Evolutionary conservation across 2,888 invertebrate species (phyloP), one percentile per base, ranked within the genome.

Genomic region (Macrostomum cliftonense): DNA sequence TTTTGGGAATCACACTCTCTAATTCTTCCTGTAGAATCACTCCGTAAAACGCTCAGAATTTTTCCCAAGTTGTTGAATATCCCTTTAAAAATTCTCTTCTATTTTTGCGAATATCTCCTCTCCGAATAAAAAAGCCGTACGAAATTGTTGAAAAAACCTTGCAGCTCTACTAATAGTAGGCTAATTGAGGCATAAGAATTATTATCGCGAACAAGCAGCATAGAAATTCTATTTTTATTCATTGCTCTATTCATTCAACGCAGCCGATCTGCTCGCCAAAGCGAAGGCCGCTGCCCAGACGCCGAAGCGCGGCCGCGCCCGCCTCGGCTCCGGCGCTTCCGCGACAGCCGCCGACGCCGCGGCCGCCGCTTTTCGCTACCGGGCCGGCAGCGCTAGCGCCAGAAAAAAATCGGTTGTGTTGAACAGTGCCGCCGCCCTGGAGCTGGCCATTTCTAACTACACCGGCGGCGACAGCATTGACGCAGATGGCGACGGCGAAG

Each of bases 401-500:
- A 45, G 47, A 12, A 47, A 39, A 37, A 46, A 47, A 42, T 47
- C 47, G 4, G 46, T 45, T 12, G 47, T 44, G 36, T 21, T 47
- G 13, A 39, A 17, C 12, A 19, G 20, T 5, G 47, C 47, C 13
- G 40, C 43, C n/a, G 42, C 38, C n/a, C 43, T 46, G n/a, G 42
- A 46, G 17, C 47, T 46, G n/a, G 47, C 40, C 38, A 9, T 14
- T 9, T 37, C 40, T 39, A 38, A 39, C 16, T 13, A 28, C 17
- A 16, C 37, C 7, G 45, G 11, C 13, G 45, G 19, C n/a, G n/a
- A n/a, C n/a, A n/a, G n/a, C n/a, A n/a, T 9, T 45, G 45, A 17
- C 37, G 11, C 38, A 2, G 72, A 49, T 85, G 20, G 80, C 28
- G 28, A 28, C 5, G 28, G 28, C 28, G 28, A 28, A 28, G 28